Conservation (phyloP, 37 sponge, comb jelly and placozoan genomes). For the Amphimedon queenslandica region DNA sequence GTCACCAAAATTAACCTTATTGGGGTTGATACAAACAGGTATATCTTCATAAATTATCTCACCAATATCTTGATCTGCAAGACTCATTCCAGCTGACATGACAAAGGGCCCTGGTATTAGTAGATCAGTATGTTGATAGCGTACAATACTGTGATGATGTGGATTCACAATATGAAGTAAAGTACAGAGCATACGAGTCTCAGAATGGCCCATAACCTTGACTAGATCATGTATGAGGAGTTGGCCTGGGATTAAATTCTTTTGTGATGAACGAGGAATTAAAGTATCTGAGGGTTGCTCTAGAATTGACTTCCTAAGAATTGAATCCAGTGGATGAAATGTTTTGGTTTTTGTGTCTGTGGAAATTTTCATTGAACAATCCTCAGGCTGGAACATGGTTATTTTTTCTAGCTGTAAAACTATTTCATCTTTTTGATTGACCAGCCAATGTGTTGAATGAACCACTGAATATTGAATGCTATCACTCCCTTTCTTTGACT, state of each 20-base stretch:
- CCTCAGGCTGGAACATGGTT: constrained; percentile 30
- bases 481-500: not conserved
- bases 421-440: constrained; percentile 20
- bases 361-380: not conserved
- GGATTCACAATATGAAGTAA: constrained; percentile 33
- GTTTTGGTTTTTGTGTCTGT: not conserved
- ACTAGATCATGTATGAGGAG: constrained; percentile 20
- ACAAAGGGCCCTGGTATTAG: constrained; percentile 48
- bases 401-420: constrained; percentile 20
- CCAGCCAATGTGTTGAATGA: constrained; percentile 20
- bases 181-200: constrained; percentile 15
- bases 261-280: not conserved
- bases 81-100: constrained; percentile 24
- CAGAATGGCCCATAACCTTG: constrained; percentile 15
- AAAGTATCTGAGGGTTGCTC: constrained; percentile 6
- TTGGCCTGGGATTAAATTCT: constrained; percentile 16
- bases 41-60: constrained; percentile 33
- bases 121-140: constrained; percentile 29
- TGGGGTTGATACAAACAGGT: constrained; percentile 4
- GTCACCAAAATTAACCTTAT: constrained; percentile 44
- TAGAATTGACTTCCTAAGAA: not conserved
- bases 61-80: constrained; percentile 26
- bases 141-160: constrained; percentile 38
- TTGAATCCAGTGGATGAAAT: not conserved
- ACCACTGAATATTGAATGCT: constrained; percentile 18